Conservation (phyloP, 2,797 vertebrate species). For the Morelia viridis region DNA sequence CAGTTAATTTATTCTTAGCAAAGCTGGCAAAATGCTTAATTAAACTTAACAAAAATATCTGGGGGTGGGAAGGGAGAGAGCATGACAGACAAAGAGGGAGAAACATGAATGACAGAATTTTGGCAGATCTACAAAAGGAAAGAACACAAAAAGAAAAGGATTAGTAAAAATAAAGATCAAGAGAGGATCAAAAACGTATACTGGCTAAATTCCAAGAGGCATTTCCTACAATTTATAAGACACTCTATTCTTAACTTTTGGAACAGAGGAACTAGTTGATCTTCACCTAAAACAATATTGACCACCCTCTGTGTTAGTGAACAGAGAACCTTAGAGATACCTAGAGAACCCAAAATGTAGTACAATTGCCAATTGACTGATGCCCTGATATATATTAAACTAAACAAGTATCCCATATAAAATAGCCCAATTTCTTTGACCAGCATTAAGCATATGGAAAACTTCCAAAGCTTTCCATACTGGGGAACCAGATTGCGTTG, state of each 20-base stretch:
- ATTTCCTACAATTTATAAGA: constrained; percentile 76
- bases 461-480: neutral
- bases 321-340: constrained; percentile 56
- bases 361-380: constrained; percentile 41
- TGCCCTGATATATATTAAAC: constrained; percentile 27
- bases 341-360: constrained; percentile 30
- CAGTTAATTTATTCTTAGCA: constrained; percentile 75
- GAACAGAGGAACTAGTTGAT: constrained; percentile 74
- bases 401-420: constrained; percentile 30
- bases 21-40: constrained; percentile 69
- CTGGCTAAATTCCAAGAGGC: constrained; percentile 74
- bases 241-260: constrained; percentile 71
- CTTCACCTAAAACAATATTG: constrained; percentile 70
- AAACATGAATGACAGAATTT: constrained; percentile 77
- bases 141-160: constrained; percentile 77
- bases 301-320: constrained; percentile 54
- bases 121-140: constrained; percentile 79
- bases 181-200: constrained; percentile 75
- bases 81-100: constrained; percentile 57
- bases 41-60: constrained; percentile 73
- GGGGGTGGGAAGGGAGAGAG: neutral
- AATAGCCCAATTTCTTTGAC: constrained; percentile 17
- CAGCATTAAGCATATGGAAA: constrained; percentile 17
- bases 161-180: constrained; percentile 80
- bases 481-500: neutral